phyloP scores from a whole-genome alignment of 2,113 vertebrate species.

The Sapajus apella region DNA sequence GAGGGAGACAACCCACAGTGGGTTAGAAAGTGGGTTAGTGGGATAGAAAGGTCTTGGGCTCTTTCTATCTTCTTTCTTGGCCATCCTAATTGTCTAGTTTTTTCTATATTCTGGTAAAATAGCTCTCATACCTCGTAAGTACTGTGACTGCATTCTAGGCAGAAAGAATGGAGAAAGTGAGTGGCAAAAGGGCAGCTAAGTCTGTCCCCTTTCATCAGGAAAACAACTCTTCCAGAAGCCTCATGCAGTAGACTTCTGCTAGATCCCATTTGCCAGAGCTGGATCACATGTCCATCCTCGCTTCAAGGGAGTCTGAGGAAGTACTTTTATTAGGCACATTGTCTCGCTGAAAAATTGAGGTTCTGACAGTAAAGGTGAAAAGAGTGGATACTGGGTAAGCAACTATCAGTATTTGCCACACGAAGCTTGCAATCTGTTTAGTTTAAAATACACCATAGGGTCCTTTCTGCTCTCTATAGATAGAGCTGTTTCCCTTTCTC shows the following conservation, averaged over 20 bases:
- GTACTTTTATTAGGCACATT: background rate
- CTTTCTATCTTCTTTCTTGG: background rate
- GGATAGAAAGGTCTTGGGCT: background rate
- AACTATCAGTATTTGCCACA: conserved; percentile 4
- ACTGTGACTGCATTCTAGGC: conserved; percentile 4
- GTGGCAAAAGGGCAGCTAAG: background rate
- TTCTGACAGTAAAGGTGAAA: conserved; percentile 32
- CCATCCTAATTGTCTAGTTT: background rate
- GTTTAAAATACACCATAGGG: background rate
- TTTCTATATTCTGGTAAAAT: background rate
- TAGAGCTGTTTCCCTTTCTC: no score
- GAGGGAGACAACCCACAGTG: background rate
- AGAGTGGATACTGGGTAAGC: background rate
- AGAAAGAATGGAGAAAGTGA: background rate
- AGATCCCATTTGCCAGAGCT: background rate
- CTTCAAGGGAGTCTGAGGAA: background rate
- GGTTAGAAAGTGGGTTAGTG: background rate
- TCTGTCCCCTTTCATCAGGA: background rate
- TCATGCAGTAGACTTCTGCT: background rate
- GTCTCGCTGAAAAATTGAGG: background rate
- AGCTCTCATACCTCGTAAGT: background rate
- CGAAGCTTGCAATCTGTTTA: background rate
- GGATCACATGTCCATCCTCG: background rate
- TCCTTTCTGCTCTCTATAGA: no score
- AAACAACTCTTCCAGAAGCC: conserved; percentile 24